Evolutionary conservation across 2,113 vertebrate species (phyloP), one percentile per base, ranked within the genome.

Genomic region (Epinephelus fuscoguttatus): DNA sequence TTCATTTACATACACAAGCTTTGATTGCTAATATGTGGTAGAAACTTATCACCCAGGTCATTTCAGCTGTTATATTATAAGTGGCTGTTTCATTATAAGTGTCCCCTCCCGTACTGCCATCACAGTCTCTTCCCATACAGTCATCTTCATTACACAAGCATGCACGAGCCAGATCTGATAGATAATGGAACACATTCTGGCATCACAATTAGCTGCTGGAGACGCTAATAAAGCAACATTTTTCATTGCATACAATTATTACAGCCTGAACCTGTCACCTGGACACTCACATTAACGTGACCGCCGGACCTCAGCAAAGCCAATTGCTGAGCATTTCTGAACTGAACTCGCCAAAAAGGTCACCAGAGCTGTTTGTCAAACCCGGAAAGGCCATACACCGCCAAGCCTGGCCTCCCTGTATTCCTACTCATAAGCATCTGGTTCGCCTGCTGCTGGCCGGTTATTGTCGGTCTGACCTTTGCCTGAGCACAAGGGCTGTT

Each of bases 391-490:
- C 57, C 88, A 86, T 52, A 50, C 19, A 21, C 21, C 5, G 0
- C 63, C 53, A 17, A 61, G 61, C 33, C 33, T 10, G 37, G 57
- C 33, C 47, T 64, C 45, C 37, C 17, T 61, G 15, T 67, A 25
- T 72, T 84, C 59, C 72, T 68, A 14, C 49, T n/a, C 81, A 63
- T 19, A 72, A 78, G 68, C 57, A 42, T 67, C 56, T 77, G 42
- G 27, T 68, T 73, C 40, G 40, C 78, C 80, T 53, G 70, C 70
- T 70, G 8, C 42, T 25, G 30, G 45, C 55, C 6, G 19, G 53
- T 69, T 84, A 52, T 87, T 80, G 87, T 71, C 56, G 30, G 69
- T 55, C 80, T 89, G 89, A 91, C 93, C 93, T 91, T 94, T 91
- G 77, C 55, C 80, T 61, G 17, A 56, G 75, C 17, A 0, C 68